A percentile compares a stretch with the other conserved stretches of the same genome.
These are phyloP conservation scores for Anolis apletophallus DNA, from an alignment of 2,797 vertebrate species.

Conservation along the genomic window DNA sequence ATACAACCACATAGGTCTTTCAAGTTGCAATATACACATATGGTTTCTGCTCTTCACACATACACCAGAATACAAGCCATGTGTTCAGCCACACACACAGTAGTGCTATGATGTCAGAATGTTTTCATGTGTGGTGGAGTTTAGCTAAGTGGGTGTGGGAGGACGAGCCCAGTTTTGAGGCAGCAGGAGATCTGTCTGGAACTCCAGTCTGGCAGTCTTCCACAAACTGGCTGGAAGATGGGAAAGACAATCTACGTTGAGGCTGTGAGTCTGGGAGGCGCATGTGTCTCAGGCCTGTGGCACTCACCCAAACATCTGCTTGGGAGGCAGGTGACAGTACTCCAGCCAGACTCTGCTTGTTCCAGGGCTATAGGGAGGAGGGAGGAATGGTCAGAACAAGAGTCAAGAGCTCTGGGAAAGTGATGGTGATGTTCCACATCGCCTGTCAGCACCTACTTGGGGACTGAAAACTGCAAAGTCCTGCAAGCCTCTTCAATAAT, in stretches of 20 bases:
- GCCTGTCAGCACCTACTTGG: conserved; percentile 8
- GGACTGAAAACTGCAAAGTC: conserved; percentile 6
- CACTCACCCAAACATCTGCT: conserved; percentile 42
- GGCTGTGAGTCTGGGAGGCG: conserved; percentile 22
- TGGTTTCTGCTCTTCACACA: neutral
- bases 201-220: conserved; percentile 24
- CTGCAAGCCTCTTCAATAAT: neutral
- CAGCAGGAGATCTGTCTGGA: conserved; percentile 41
- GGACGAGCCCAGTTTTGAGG: conserved; percentile 15
- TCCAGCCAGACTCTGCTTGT: conserved; percentile 20
- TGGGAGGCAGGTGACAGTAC: conserved; percentile 36
- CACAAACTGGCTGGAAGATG: conserved; percentile 26
- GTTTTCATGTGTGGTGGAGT: conserved; percentile 29
- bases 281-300: conserved; percentile 19
- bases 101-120: conserved; percentile 17
- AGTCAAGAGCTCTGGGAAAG: neutral
- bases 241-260: conserved; percentile 10
- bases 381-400: neutral
- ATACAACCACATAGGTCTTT: neutral
- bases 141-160: conserved; percentile 32
- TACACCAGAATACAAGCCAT: neutral
- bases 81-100: conserved; percentile 13
- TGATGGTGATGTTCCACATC: conserved; percentile 1
- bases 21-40: neutral
- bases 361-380: conserved; percentile 14